Base-by-base conservation (phyloP, 1,140 invertebrate species). In the Leptopilina boulardi region DNA sequence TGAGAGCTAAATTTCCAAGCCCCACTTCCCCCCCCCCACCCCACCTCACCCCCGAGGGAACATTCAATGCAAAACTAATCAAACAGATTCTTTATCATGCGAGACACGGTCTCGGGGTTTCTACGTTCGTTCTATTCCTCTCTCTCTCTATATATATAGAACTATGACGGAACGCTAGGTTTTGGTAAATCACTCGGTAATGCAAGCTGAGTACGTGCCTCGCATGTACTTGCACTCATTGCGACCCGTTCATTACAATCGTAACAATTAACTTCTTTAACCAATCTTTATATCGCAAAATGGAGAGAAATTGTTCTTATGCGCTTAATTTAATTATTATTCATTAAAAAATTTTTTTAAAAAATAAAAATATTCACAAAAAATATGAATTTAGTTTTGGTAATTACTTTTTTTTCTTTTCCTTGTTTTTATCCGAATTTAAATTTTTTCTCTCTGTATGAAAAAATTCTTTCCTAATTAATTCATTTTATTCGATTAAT, bases 61-160 rank as follows among this genome's bases (percentile, higher is more conserved):
- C 59, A 66, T 66, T 66, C 59, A 30, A 66, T 66, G 59, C 59
- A 66, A 66, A 66, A 66, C 59, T 66, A 66, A 66, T 66, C 59
- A 66, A 30, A 66, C 26, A 15, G 59, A 66, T 66, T 66, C 59
- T 66, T 66, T 66, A 66, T 66, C 59, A 66, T 66, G 59, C 59
- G 59, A 66, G 59, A 66, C 59, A 66, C 59, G 59, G 59, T 66
- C 26, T 66, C 59, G 11, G 59, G 11, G 59, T 26, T 66, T 11
- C 26, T 66, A 66, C 21, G 26, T 66, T 66, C 23, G 13, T 23
- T 66, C 59, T 66, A 15, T 15, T 30, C 11, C 59, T 30, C 3
- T 13, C 59, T 30, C 3, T 13, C 0, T 6, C 0, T 38, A 38
- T 38, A 38, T 38, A 38, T 66, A 23, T 66, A 30, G 59, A 30